These are phyloP conservation scores for Cephus rjabovi DNA, from an alignment of 2,888 invertebrate genomes.

Conservation along the genomic window DNA sequence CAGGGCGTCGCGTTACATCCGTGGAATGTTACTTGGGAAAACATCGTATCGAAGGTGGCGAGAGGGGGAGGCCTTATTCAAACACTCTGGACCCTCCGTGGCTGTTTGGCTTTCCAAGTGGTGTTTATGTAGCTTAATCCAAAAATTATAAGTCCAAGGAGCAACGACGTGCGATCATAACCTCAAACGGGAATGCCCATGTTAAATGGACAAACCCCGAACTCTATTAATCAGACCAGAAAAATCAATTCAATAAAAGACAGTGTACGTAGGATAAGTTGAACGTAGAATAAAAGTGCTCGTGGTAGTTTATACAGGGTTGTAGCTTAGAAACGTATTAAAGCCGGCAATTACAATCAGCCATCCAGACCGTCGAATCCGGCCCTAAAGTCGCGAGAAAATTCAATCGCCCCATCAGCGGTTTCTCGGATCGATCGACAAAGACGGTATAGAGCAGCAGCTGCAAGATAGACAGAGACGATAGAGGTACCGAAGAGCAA, in stretches of 20 bases:
- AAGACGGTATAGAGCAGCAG: not conserved
- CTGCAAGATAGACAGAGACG: not conserved
- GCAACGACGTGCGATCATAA: not conserved
- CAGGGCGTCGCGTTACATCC: slow-evolving; percentile 34
- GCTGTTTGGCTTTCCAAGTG: slow-evolving; percentile 41
- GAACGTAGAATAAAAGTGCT: not conserved
- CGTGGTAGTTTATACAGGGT: not conserved
- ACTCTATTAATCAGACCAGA: rapidly evolving
- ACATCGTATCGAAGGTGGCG: slow-evolving; percentile 32
- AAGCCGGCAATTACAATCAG: not conserved
- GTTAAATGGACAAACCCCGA: not conserved
- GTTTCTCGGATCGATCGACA: not conserved
- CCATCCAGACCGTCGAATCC: not conserved
- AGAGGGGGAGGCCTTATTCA: slow-evolving; percentile 25
- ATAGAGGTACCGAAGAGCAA: not conserved
- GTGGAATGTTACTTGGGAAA: slow-evolving; percentile 48
- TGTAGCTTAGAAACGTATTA: not conserved
- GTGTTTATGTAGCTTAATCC: slow-evolving; percentile 53
- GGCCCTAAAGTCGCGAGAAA: not conserved
- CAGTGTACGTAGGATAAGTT: not conserved
- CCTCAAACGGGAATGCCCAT: not conserved
- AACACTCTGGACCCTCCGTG: slow-evolving; percentile 28
- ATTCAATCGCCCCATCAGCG: not conserved
- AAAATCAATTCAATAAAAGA: not conserved
- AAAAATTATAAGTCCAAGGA: slow-evolving; percentile 47